Base-by-base conservation (phyloP, 1,140 invertebrate genomes). In the Anthonomus grandis region DNA sequence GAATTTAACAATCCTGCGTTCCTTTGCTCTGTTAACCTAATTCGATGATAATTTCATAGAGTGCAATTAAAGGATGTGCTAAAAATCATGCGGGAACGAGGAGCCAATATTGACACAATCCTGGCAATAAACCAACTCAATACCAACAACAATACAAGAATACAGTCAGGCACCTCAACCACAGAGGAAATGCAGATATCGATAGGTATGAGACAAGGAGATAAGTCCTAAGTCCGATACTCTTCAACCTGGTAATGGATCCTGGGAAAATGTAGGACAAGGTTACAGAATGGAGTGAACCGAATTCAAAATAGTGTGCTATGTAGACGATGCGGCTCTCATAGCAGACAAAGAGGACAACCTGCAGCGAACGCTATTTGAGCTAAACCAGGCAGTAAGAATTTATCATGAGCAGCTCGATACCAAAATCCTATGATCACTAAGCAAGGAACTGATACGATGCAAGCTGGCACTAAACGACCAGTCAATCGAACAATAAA, bases 151-250 rank as follows among this genome's bases (percentile, higher is more conserved):
- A 44, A 15, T 39, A 39, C 37, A 39, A 39, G 1, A 15, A 44
- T 44, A 18, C 6, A 44, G 41, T 44, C 41, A 44, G 41, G 21
- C 41, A 44, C 21, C 1, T 44, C 41, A 22, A 44, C 41, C 2
- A 44, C 21, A 44, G 41, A 44, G 41, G 41, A 44, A 44, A 21
- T n/a, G n/a, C n/a, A n/a, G n/a, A n/a, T n/a, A n/a, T n/a, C n/a
- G n/a, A n/a, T n/a, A n/a, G n/a, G n/a, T n/a, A n/a, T n/a, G n/a
- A n/a, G n/a, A n/a, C n/a, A n/a, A n/a, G n/a, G n/a, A n/a, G n/a
- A n/a, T n/a, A n/a, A n/a, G n/a, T n/a, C n/a, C n/a, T n/a, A n/a
- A n/a, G n/a, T n/a, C 8, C 38, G 38, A 12, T 39, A 39, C 38
- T 39, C 38, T 39, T 39, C 38, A 39, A 39, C 38, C 15, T 39